Conservation (phyloP, 2,797 vertebrate species). For the Macropodus opercularis region DNA sequence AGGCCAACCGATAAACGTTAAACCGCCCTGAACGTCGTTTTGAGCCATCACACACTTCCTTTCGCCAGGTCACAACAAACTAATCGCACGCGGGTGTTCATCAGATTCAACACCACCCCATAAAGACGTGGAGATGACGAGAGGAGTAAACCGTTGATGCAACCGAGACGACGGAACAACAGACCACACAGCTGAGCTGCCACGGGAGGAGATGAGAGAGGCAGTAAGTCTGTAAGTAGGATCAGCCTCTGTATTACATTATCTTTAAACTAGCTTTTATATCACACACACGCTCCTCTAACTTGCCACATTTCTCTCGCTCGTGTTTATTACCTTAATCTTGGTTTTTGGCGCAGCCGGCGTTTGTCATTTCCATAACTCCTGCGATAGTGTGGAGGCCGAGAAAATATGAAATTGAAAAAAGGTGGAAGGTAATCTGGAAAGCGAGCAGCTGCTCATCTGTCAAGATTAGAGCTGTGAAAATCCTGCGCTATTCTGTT, state of each 20-base stretch:
- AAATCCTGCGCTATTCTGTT: constrained; percentile 36
- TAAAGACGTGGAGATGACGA: too few relatives aligned
- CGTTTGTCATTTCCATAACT: constrained; percentile 52
- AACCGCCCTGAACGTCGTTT: too few relatives aligned
- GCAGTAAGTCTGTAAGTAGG: neutral
- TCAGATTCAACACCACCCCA: too few relatives aligned
- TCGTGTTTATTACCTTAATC: constrained; percentile 38
- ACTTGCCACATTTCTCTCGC: constrained; percentile 7
- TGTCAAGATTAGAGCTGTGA: constrained; percentile 48
- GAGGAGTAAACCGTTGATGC: too few relatives aligned
- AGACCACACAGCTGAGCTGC: too few relatives aligned
- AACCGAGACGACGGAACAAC: too few relatives aligned
- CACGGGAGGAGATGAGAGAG: constrained; percentile 2
- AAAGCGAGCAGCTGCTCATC: constrained; percentile 38
- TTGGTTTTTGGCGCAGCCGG: constrained; percentile 10
- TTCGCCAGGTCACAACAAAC: too few relatives aligned
- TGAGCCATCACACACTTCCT: too few relatives aligned
- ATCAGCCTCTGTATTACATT: constrained; percentile 13
- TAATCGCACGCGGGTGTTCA: too few relatives aligned
- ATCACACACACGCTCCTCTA: constrained; percentile 7
- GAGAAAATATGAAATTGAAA: constrained; percentile 23
- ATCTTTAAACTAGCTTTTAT: constrained; percentile 6
- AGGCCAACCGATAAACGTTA: too few relatives aligned
- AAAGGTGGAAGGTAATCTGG: constrained; percentile 33
- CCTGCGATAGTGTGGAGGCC: constrained; percentile 29